Evolutionary conservation across 2,888 invertebrate species (phyloP).

Genomic region (Tenthredo distinguenda): DNA sequence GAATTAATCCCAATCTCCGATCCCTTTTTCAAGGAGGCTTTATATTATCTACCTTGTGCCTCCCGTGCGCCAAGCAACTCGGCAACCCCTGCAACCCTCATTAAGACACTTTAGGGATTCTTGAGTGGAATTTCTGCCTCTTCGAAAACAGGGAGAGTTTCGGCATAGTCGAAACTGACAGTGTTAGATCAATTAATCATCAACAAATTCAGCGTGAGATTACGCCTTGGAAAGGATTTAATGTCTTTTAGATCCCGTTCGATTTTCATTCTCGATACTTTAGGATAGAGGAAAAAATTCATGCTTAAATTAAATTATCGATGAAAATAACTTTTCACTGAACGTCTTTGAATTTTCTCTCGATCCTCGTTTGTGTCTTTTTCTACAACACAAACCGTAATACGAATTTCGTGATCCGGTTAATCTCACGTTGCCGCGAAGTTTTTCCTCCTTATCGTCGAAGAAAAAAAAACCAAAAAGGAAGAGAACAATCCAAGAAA

Average conservation of each 20-base stretch:
- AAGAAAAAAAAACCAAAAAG: not conserved
- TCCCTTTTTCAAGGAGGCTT: conserved; percentile 41
- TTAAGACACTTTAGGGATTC: conserved; percentile 53
- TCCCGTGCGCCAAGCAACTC: not conserved
- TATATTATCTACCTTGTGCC: conserved; percentile 32
- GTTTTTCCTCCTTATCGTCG: not conserved
- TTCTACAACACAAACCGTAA: not conserved
- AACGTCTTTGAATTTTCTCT: conserved; percentile 6
- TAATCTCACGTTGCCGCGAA: not conserved
- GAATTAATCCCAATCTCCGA: conserved; percentile 49
- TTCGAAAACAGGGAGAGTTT: conserved; percentile 36
- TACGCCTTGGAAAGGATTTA: not conserved
- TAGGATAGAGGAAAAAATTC: not conserved
- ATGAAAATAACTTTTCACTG: not conserved
- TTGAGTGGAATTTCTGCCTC: conserved; percentile 51
- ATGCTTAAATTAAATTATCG: not conserved
- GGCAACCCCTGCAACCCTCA: conserved; percentile 50
- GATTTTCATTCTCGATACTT: not conserved
- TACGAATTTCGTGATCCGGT: not conserved
- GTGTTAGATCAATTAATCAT: conserved; percentile 47
- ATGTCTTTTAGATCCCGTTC: not conserved
- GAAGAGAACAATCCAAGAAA: not conserved
- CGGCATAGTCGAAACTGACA: conserved; percentile 42
- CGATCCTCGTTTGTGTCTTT: not conserved
- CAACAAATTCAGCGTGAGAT: not conserved